Evolutionary conservation across 1,140 invertebrate genomes (phyloP), one percentile per base, ranked within the genome.

Genomic region (Calosoma granatense): DNA sequence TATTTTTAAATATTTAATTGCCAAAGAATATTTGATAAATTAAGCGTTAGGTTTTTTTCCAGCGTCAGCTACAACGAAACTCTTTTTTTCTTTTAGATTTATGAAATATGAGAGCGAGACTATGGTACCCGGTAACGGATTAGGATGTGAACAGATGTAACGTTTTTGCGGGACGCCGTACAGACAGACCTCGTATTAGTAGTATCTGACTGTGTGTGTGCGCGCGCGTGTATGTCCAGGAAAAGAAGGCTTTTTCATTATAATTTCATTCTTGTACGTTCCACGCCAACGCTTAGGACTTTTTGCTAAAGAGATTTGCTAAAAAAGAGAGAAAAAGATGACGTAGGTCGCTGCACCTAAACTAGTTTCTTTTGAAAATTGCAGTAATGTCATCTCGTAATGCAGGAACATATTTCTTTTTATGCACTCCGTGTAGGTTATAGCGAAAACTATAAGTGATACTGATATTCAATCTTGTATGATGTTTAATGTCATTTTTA

Each of bases 71-170:
- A 30, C 26, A 30, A 30, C 26, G 26, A 14, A 30, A 30, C 26
- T 30, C 14, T 14, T 30, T 30, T 47, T 47, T 47, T 47, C 15
- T 12, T 12, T 17, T 47, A 47, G 41, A 47, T 47, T 47, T 47
- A 47, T 47, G 41, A 47, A 47, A 47, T 47, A 47, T 47, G 41
- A 47, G 17, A 47, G 6, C 6, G 41, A 9, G 17, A 17, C 41
- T 17, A 17, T 47, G 15, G 9, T 12, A 12, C 15, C 41, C 41
- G 3, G 41, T 47, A 47, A 47, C 41, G 41, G 41, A 47, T 47
- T 47, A 47, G 41, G 41, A 47, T 47, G 41, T 47, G 41, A 47
- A 47, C 41, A 47, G 41, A 47, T 47, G 41, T 47, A 47, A 17
- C 15, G 6, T 47, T 47, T 47, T 47, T 47, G 41, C 41, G 41